A percentile compares a stretch with the other conserved stretches of the same genome.
Evolutionary conservation across 2,888 invertebrate genomes (phyloP).

Genomic region (Heterodera filipjevi): DNA sequence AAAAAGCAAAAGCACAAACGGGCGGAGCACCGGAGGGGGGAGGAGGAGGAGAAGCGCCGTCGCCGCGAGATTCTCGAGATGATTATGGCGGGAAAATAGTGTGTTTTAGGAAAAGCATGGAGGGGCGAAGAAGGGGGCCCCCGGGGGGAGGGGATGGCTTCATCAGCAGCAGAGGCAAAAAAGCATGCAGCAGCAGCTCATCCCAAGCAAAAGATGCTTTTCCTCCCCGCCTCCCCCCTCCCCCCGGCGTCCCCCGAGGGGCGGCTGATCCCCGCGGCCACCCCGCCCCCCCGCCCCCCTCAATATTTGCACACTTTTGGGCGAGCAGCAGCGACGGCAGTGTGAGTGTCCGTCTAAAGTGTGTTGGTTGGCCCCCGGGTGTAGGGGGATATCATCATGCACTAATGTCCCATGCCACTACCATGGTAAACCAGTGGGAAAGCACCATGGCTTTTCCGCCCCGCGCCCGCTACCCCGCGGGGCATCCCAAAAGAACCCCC

Average conservation of each 20-base stretch:
- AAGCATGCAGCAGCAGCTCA: neutral
- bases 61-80: neutral
- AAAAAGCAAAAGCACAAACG: neutral
- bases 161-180: neutral
- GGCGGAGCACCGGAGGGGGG: neutral
- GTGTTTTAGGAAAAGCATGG: too few species aligned
- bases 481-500: too few species aligned
- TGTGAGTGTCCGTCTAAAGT: neutral
- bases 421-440: too few species aligned
- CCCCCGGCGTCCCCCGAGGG: neutral
- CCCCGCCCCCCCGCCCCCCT: neutral
- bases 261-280: neutral
- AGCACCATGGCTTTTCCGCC: too few species aligned
- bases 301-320: neutral
- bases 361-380: too few species aligned
- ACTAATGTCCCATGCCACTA: too few species aligned
- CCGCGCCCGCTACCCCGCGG: too few species aligned
- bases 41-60: neutral
- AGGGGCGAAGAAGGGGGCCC: too few species aligned
- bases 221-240: neutral
- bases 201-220: neutral
- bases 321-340: neutral
- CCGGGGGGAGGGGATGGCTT: neutral
- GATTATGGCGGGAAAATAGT: too few species aligned
- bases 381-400: too few species aligned